These are phyloP conservation scores for Colistium nudipinnis DNA, from an alignment of 2,113 vertebrate genomes.

Conservation along the genomic window DNA sequence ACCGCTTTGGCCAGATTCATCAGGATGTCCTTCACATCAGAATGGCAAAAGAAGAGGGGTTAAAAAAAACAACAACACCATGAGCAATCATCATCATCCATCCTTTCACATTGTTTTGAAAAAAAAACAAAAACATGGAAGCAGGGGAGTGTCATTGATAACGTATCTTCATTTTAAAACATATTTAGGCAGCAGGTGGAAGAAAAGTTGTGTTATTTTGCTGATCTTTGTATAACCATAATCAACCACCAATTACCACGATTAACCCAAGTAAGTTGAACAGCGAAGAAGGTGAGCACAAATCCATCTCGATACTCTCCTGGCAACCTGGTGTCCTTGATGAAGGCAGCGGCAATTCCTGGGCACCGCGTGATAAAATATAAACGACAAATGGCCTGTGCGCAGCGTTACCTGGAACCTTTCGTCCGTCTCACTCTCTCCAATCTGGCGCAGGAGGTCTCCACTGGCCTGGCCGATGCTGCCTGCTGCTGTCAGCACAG, in stretches of 20 bases:
- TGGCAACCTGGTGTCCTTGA: conserved; percentile 26
- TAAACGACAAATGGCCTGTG: conserved; percentile 21
- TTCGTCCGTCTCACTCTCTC: conserved; percentile 95
- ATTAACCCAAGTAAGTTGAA: no score
- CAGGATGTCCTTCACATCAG: conserved; percentile 85
- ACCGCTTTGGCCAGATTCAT: conserved; percentile 99
- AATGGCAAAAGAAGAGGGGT: not conserved
- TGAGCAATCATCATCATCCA: not conserved
- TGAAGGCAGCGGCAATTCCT: conserved; percentile 11
- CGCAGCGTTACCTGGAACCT: conserved; percentile 89
- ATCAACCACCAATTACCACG: no score
- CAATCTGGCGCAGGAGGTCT: conserved; percentile 95
- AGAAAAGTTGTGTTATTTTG: no score
- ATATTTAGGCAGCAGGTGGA: no score
- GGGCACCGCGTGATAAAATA: not conserved
- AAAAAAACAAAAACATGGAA: no score
- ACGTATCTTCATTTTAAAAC: no score
- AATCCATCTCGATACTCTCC: not conserved
- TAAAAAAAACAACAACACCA: not conserved
- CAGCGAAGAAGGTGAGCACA: no score
- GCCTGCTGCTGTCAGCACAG: conserved; percentile 95
- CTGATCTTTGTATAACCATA: no score
- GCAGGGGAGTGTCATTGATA: no score
- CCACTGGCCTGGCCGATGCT: conserved; percentile 98
- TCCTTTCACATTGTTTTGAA: no score